These are phyloP conservation scores for Heliconius himera DNA, from an alignment of 1,140 invertebrate genomes.

Conservation along the genomic window DNA sequence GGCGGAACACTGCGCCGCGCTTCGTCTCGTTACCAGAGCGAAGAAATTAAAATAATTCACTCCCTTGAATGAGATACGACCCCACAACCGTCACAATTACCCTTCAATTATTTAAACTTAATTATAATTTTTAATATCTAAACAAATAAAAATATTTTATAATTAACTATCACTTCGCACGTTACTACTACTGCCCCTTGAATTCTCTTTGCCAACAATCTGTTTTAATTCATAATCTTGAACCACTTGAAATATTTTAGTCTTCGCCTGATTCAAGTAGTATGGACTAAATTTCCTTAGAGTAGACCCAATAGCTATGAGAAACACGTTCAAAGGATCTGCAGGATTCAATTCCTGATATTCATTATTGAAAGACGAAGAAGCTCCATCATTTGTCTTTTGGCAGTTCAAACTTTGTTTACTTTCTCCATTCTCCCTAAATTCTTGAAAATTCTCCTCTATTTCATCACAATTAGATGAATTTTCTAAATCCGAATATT, in stretches of 20 bases:
- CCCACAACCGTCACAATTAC: too few relatives aligned
- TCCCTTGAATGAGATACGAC: too few relatives aligned
- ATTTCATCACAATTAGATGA: conserved; percentile 48
- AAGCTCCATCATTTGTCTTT: background rate
- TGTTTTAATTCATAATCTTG: conserved; percentile 74
- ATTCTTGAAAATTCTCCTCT: conserved; percentile 49
- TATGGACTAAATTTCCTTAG: conserved; percentile 69
- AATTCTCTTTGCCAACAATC: conserved; percentile 62
- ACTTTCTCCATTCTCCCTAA: conserved; percentile 15
- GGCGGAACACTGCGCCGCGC: too few relatives aligned
- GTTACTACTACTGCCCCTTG: conserved; percentile 45
- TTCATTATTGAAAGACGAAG: conserved; percentile 26
- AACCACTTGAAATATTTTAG: conserved; percentile 72
- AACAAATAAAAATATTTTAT: background rate
- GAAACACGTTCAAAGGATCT: conserved; percentile 66
- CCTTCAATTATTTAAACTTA: too few relatives aligned
- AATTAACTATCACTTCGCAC: conserved; percentile 43
- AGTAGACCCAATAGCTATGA: conserved; percentile 66
- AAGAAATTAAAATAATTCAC: too few relatives aligned
- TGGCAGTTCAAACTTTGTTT: background rate
- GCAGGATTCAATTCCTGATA: conserved; percentile 57
- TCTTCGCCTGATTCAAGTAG: conserved; percentile 72
- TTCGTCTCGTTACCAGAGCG: too few relatives aligned
- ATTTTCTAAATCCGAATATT: conserved; percentile 59
- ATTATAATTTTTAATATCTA: too few relatives aligned